Evolutionary conservation across 2,113 vertebrate species (phyloP).

Genomic region (Pardalotus punctatus): DNA sequence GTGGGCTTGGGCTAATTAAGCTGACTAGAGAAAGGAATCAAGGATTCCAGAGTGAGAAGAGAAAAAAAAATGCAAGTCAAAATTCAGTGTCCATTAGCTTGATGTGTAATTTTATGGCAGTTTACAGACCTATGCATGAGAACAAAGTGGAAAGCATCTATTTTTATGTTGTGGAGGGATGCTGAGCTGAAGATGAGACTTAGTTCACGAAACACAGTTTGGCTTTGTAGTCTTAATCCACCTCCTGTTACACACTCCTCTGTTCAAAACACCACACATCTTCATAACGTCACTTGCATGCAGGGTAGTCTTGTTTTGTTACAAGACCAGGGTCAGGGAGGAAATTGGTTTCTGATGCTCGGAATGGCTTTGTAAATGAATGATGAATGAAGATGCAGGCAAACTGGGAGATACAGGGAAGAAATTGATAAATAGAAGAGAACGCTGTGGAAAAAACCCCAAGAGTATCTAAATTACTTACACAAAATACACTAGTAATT

Average conservation of each 20-base stretch:
- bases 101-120: neutral
- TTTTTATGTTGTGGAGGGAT: neutral
- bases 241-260: neutral
- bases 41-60: neutral
- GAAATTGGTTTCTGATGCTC: slow-evolving; percentile 61
- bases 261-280: neutral
- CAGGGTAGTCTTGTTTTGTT: slow-evolving; percentile 1
- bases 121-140: neutral
- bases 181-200: neutral
- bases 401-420: neutral
- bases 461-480: slow-evolving; percentile 25
- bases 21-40: neutral
- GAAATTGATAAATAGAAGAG: slow-evolving; percentile 25
- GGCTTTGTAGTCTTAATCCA: neutral
- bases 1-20: slow-evolving; percentile 31
- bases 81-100: neutral
- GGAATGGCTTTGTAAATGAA: slow-evolving; percentile 47
- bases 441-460: neutral
- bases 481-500: slow-evolving; percentile 26
- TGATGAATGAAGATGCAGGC: slow-evolving; percentile 30
- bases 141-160: neutral
- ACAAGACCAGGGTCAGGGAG: neutral
- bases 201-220: neutral
- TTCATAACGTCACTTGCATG: neutral
- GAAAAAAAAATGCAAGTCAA: neutral